phyloP scores from a whole-genome alignment of 2,113 vertebrate species.

The Collichthys lucidus region DNA sequence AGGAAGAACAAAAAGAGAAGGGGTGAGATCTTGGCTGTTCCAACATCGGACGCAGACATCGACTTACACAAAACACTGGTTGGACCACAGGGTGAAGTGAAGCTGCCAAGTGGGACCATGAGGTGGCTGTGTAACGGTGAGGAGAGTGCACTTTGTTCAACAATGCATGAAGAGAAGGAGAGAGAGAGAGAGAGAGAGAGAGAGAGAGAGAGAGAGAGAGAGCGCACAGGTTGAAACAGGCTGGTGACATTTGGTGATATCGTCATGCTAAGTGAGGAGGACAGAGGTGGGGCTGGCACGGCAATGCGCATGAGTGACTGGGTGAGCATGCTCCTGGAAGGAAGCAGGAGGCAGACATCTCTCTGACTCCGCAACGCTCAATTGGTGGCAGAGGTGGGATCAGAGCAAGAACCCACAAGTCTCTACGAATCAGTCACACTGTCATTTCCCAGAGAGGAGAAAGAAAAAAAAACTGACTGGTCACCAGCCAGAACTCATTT shows the following conservation, averaged over 20 bases:
- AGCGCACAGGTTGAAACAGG: slow-evolving; percentile 58
- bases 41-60: slow-evolving; percentile 4
- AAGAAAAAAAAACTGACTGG: slow-evolving; percentile 61
- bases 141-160: slow-evolving; percentile 70
- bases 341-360: slow-evolving; percentile 75
- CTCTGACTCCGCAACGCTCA: slow-evolving; percentile 62
- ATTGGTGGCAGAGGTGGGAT: slow-evolving; percentile 67
- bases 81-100: slow-evolving; percentile 74
- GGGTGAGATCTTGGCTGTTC: slow-evolving; percentile 41
- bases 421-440: slow-evolving; percentile 77
- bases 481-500: slow-evolving; percentile 76
- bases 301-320: slow-evolving; percentile 79
- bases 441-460: slow-evolving; percentile 61
- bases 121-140: slow-evolving; percentile 73
- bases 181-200: slow-evolving; percentile 30
- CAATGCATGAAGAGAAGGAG: slow-evolving; percentile 67
- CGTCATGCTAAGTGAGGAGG: slow-evolving; percentile 79
- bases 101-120: slow-evolving; percentile 76
- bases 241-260: slow-evolving; percentile 74
- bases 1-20: slow-evolving; percentile 12
- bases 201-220: slow-evolving; percentile 23
- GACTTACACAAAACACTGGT: slow-evolving; percentile 60
- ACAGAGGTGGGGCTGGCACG: slow-evolving; percentile 68
- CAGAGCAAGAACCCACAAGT: slow-evolving; percentile 64
- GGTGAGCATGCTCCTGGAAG: slow-evolving; percentile 77